Base-by-base conservation (phyloP, 2,113 vertebrate species). In the Neolamprologus caudopunctatus region DNA sequence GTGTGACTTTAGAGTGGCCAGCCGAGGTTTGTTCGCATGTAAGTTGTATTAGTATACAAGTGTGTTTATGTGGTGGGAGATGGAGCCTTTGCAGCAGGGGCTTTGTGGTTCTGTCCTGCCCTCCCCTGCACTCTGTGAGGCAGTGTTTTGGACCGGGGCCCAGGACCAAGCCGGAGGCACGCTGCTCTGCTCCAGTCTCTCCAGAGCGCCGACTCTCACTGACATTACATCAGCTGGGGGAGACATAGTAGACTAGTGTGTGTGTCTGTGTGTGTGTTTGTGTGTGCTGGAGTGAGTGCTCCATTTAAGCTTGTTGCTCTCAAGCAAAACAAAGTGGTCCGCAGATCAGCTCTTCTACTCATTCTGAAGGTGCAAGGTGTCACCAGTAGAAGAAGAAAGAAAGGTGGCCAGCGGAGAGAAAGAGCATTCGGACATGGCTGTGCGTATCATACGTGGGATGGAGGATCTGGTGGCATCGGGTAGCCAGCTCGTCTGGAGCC, bases 391-490 rank as follows among this genome's bases (percentile, higher is more conserved):
- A 31, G 57, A 37, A 88, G 82, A 81, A 37, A 87, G 82, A 79
- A 40, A 51, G 33, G n/a, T 50, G 31, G 33, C 55, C 19, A 6
- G 33, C 26, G 19, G 61, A 7, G 16, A 57, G 50, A 33, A 55
- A 68, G 80, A 37, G 3, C 14, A 11, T 63, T 16, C 21, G 28
- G 89, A 82, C 88, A 99, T 99, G 98, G 97, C 97, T 61, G 96
- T 97, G 45, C 96, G 95, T 81, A 96, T 98, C 81, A 96, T 97
- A 91, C 98, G 97, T 19, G 97, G 98, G 2, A 96, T 98, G 89
- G 98, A 98, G 85, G 98, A 98, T 85, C 87, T 98, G 94, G 96
- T 99, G 47, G 96, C 97, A 40, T 95, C 97, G 28, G 96, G 98
- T 42, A 96, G 98, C 93, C 97, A 98, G 93, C 95, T 98, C 24